Conservation (phyloP, 2,797 vertebrate species). For the Gymnothorax javanicus region DNA sequence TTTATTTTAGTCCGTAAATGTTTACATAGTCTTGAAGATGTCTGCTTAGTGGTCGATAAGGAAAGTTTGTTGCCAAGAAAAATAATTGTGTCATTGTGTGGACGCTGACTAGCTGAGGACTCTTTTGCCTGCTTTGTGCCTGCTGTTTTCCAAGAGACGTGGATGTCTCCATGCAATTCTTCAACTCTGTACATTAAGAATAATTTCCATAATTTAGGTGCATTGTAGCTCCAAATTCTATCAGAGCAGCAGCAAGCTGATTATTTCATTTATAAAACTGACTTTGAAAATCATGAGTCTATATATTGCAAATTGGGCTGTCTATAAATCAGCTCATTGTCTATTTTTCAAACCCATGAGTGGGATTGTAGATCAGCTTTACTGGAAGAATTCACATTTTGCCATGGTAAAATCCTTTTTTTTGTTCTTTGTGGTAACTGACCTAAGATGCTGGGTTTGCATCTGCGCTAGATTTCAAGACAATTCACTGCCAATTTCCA, state of each 20-base stretch:
- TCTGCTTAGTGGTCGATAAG: background rate
- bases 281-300: background rate
- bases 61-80: background rate
- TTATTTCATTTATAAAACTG: background rate
- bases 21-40: background rate
- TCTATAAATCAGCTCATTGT: constrained; percentile 11
- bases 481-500: background rate
- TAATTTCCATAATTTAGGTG: background rate
- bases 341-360: constrained; percentile 18
- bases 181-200: background rate
- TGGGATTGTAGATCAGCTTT: constrained; percentile 14
- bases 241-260: background rate
- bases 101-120: background rate
- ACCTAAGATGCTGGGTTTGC: background rate
- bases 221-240: background rate
- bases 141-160: constrained; percentile 1
- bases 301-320: background rate
- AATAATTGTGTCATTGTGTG: constrained; percentile 19
- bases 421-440: constrained; percentile 22
- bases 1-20: background rate
- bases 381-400: constrained; percentile 27
- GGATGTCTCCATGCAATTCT: background rate
- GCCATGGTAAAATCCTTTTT: constrained; percentile 18
- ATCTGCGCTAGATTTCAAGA: constrained; percentile 1
- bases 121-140: background rate